Base-by-base conservation (phyloP, 2,113 vertebrate genomes). In the Microtus oregoni region DNA sequence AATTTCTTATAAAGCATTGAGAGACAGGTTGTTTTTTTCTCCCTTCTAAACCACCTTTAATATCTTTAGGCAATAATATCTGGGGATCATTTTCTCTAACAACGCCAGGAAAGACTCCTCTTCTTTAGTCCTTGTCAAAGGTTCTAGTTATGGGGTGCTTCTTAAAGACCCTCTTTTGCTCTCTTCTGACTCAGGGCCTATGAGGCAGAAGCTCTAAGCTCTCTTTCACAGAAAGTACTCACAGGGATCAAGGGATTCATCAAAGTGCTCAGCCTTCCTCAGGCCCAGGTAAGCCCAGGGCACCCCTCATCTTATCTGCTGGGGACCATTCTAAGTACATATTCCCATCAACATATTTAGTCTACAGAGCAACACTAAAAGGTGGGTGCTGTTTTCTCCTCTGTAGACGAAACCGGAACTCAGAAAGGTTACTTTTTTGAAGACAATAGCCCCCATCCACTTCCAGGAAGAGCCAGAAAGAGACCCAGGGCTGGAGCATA, bases 1-100 rank as follows among this genome's bases (percentile, higher is more conserved):
- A 92, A 97, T 94, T 94, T 93, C 83, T 82, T 83, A 93, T 92
- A 88, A 90, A 96, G 90, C n/a, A 58, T 92, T 41, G 35, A 79
- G 82, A 83, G 35, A 24, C 22, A 79, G 77, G 44, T 44, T 87
- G 86, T 63, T 26, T 63, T 50, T 30, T 30, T 52, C 19, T 41
- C 10, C 32, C 61, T 82, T 35, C 50, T 9, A 32, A 61, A 20
- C 81, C 32, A 65, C 70, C 4, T 82, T 82, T 19, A 26, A 55
- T 85, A 87, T 65, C 70, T 93, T 90, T 22, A 73, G 82, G 86
- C 7, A 79, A 50, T 38, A 67, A 87, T 79, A 83, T 26, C 30
- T 77, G 8, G n/a, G 63, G 92, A 32, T 77, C 19, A 38, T 76
- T 52, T 94, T 91, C 32, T 65, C 10, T 78, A 65, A 92, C 72